Evolutionary conservation across 2,113 vertebrate genomes (phyloP).

Genomic region (Podarcis muralis): DNA sequence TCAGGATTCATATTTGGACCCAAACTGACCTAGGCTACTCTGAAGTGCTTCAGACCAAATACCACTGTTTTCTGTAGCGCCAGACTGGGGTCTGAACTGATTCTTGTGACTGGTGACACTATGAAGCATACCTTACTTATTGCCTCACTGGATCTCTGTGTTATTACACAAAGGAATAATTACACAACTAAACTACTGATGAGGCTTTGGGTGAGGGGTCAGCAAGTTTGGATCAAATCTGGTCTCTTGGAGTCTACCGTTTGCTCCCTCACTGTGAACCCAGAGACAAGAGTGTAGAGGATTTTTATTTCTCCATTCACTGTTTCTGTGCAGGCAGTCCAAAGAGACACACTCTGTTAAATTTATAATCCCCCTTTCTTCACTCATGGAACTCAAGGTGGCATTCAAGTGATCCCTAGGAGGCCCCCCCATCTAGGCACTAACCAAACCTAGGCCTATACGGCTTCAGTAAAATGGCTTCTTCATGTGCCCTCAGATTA

Average conservation of each 20-base stretch:
- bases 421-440: no score
- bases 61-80: no score
- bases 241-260: background rate
- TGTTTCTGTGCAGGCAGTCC: background rate
- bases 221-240: background rate
- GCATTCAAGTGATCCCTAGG: no score
- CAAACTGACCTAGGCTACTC: no score
- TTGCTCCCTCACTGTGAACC: background rate
- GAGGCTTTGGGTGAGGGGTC: background rate
- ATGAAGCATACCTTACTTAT: background rate
- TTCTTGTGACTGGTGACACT: background rate
- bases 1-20: no score
- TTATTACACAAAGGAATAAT: background rate
- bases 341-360: background rate
- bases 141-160: background rate
- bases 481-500: background rate
- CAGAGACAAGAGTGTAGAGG: background rate
- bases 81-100: no score
- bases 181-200: background rate
- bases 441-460: no score
- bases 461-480: background rate
- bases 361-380: background rate
- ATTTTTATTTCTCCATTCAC: background rate
- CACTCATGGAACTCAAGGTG: no score
- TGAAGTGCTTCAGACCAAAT: no score